phyloP scores from a whole-genome alignment of 1,140 invertebrate genomes.

The Ceratosolen fusciceps region DNA sequence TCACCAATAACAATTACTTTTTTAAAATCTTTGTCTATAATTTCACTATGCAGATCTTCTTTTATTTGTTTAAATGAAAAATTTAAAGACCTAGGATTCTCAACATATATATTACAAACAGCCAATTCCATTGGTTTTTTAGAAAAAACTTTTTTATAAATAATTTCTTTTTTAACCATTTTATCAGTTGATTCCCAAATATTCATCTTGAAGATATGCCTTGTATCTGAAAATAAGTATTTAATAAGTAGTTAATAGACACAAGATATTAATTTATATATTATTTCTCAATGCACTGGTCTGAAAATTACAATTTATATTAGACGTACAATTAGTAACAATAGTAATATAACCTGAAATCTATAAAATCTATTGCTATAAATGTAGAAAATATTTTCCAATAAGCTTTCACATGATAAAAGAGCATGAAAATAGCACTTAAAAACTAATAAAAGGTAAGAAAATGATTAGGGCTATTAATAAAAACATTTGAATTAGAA shows the following conservation, averaged over 20 bases:
- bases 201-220: not conserved
- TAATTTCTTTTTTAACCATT: slow-evolving; percentile 59
- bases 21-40: slow-evolving; percentile 51
- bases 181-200: slow-evolving; percentile 60
- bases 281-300: not conserved
- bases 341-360: not conserved
- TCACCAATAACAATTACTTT: slow-evolving; percentile 58
- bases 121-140: slow-evolving; percentile 60
- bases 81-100: slow-evolving; percentile 52
- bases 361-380: not conserved
- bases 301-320: not conserved
- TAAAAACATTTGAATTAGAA: no score
- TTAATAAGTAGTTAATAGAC: not conserved
- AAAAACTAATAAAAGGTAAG: no score
- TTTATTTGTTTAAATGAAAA: slow-evolving; percentile 47
- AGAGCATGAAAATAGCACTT: no score
- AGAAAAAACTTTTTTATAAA: slow-evolving; percentile 56
- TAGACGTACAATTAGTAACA: not conserved
- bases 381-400: no score
- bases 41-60: slow-evolving; percentile 53
- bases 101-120: slow-evolving; percentile 56
- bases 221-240: not conserved
- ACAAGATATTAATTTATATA: no score
- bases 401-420: no score
- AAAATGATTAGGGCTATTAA: no score